A percentile compares a stretch with the other conserved stretches of the same genome.
phyloP scores from a whole-genome alignment of 2,797 vertebrate species.

The Brachymystax lenok region DNA sequence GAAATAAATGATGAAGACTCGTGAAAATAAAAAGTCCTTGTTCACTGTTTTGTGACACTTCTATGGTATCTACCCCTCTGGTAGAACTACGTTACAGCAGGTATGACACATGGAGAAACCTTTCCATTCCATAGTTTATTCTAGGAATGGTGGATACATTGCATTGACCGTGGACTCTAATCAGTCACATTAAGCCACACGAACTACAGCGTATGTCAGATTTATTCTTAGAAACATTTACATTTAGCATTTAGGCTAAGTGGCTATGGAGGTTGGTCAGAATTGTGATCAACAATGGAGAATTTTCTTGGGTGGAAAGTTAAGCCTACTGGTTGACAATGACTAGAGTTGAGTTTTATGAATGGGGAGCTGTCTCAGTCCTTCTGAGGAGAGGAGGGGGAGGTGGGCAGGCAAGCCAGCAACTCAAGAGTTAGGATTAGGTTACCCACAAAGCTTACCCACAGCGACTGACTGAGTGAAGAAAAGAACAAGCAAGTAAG shows the following conservation, averaged over 20 bases:
- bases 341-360: constrained; percentile 58
- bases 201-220: background rate
- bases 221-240: background rate
- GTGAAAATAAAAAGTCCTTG: too few relatives aligned
- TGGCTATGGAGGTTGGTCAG: background rate
- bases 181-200: background rate
- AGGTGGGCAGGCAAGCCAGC: constrained; percentile 33
- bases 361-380: constrained; percentile 52
- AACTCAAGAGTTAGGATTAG: constrained; percentile 65
- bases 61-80: background rate
- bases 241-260: background rate
- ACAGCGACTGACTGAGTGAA: constrained; percentile 34
- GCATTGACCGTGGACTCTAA: background rate
- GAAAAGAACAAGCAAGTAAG: constrained; percentile 67
- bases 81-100: background rate
- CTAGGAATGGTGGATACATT: background rate
- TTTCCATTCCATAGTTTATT: background rate
- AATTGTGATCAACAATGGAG: background rate
- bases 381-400: constrained; percentile 43
- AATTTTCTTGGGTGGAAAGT: background rate
- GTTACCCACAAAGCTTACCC: constrained; percentile 73
- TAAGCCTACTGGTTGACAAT: constrained; percentile 32
- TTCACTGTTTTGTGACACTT: background rate
- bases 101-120: background rate
- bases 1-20: too few relatives aligned